These are phyloP conservation scores for Lordiphosa stackelbergi DNA, from an alignment of 1,140 invertebrate species.

Conservation along the genomic window DNA sequence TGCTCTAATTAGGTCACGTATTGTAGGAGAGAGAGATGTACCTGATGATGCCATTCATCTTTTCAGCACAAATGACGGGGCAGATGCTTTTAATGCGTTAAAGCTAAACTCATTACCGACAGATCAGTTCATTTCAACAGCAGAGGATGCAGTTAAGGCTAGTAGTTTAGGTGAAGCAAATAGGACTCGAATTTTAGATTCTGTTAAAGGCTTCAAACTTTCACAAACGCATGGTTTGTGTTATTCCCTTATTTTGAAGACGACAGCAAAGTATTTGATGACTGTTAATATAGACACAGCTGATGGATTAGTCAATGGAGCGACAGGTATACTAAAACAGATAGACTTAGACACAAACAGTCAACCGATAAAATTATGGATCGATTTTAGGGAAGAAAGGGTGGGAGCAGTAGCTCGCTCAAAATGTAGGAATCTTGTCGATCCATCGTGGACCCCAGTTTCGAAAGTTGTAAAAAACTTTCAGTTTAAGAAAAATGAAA, in stretches of 20 bases:
- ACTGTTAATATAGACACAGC: slow-evolving; percentile 11
- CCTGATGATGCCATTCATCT: too few species aligned
- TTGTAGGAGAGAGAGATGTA: too few species aligned
- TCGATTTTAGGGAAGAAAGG: neutral
- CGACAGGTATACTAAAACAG: slow-evolving; percentile 4
- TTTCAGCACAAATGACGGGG: too few species aligned
- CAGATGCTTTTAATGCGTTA: too few species aligned
- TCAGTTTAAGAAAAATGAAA: neutral
- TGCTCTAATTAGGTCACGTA: too few species aligned
- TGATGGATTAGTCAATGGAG: slow-evolving; percentile 5
- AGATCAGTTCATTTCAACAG: neutral
- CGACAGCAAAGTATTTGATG: too few species aligned
- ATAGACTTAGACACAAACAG: slow-evolving; percentile 1
- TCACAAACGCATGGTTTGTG: neutral
- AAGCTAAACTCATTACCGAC: too few species aligned
- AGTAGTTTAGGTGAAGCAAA: neutral
- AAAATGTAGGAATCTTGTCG: neutral
- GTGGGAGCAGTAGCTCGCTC: neutral
- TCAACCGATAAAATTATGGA: neutral
- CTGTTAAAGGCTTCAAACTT: neutral
- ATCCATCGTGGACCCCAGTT: neutral
- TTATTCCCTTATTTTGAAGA: neutral
- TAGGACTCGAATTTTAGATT: neutral
- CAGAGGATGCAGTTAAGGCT: neutral
- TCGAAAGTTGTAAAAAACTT: too few species aligned